Evolutionary conservation across 2,888 invertebrate species (phyloP).

Genomic region (Drosophila mayaguana): DNA sequence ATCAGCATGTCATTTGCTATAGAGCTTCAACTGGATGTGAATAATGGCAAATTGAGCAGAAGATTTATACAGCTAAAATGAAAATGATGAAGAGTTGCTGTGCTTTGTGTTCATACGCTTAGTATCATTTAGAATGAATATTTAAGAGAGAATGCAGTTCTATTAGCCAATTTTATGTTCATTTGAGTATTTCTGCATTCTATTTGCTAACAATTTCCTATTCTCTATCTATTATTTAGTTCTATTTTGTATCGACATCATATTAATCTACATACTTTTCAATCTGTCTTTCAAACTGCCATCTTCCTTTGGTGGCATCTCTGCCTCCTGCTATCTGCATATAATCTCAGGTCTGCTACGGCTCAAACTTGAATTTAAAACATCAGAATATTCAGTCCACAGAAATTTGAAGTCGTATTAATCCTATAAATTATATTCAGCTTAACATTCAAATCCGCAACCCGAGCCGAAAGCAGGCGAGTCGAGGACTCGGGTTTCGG

Average conservation of each 20-base stretch:
- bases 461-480: neutral
- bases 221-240: no score
- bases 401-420: neutral
- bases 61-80: neutral
- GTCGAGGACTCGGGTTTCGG: neutral
- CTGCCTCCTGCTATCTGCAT: no score
- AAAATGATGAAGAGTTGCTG: no score
- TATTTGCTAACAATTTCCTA: no score
- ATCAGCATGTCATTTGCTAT: neutral
- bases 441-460: neutral
- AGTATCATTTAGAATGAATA: neutral
- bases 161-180: neutral
- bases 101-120: no score
- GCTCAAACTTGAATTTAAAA: neutral
- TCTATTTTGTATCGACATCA: no score
- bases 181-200: no score
- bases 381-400: neutral
- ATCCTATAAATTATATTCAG: conserved; percentile 1
- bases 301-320: no score
- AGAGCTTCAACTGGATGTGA: neutral
- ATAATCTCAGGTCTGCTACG: no score
- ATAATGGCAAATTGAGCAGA: neutral
- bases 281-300: no score
- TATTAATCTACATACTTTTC: no score
- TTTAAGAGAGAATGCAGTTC: neutral